phyloP scores from a whole-genome alignment of 2,797 vertebrate genomes.

The Gambelia wislizenii region DNA sequence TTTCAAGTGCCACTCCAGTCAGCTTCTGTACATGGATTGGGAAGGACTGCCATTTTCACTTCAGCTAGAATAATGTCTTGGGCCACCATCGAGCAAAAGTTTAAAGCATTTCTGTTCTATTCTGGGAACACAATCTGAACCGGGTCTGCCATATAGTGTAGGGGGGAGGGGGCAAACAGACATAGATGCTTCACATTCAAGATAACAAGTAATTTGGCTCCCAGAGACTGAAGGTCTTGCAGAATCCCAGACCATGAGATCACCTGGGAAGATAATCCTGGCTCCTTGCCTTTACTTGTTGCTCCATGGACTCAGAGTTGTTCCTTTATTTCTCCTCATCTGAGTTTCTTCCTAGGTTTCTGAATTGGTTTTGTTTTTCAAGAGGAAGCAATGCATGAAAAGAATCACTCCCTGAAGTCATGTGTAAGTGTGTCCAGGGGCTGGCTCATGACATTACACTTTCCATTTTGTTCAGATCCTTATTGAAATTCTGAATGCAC shows the following conservation, averaged over 20 bases:
- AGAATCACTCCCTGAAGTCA: background rate
- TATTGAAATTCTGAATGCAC: conserved; percentile 55
- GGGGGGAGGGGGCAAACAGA: too few relatives aligned
- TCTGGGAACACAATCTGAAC: too few relatives aligned
- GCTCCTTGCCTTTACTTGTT: background rate
- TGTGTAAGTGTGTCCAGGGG: background rate
- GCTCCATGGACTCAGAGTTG: too few relatives aligned
- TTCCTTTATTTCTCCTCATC: too few relatives aligned
- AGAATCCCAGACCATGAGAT: background rate
- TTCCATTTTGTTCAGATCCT: background rate
- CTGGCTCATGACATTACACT: background rate
- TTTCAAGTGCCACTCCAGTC: too few relatives aligned
- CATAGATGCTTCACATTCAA: background rate
- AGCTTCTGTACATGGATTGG: too few relatives aligned
- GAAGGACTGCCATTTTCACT: too few relatives aligned
- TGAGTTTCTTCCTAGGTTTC: background rate
- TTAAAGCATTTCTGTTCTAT: too few relatives aligned
- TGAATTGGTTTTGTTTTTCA: background rate
- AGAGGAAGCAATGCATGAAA: background rate
- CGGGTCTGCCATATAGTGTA: too few relatives aligned
- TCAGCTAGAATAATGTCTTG: too few relatives aligned
- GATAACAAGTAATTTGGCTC: background rate
- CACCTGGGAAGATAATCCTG: background rate
- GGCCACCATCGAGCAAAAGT: too few relatives aligned
- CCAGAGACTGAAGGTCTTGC: too few relatives aligned